Evolutionary conservation across 2,113 vertebrate genomes (phyloP), one percentile per base, ranked within the genome.

Genomic region (Amphiprion percula): DNA sequence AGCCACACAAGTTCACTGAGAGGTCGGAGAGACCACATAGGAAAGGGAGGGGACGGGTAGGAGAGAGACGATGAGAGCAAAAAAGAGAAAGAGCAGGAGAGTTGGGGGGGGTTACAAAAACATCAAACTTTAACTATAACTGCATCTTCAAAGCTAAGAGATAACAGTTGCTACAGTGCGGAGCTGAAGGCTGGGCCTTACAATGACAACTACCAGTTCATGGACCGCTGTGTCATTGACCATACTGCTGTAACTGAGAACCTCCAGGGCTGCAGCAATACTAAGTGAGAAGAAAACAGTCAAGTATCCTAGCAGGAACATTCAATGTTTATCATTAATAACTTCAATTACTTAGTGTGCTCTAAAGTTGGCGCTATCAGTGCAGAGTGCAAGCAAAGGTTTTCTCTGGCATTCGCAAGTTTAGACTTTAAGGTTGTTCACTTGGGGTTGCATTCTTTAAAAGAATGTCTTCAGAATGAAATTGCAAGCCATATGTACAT

Each of bases 1-100:
- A 74, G 74, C 84, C 71, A 52, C 70, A 70, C 0, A 7, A 79
- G 93, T 94, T 95, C 91, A 94, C 58, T 21, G 68, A 63, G 62
- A 85, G 93, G 91, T 91, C 62, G 53, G 49, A 80, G 62, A 79
- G 71, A 85, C 82, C 77, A 16, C 77, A 82, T 68, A 54, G 56
- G 69, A 67, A 73, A 68, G 67, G 73, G 79, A 74, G 76, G 65
- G 62, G 65, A 79, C 3, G 74, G 73, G 60, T 33, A 63, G 30
- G 21, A 53, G 41, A 62, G 71, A 70, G 41, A 67, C 44, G 67
- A 53, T 28, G 41, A 59, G 21, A 80, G 53, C 10, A 21, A 64
- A 53, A 77, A 49, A 65, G 62, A 68, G 33, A 47, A 17, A 68
- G 21, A 54, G 28, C 59, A 58, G 65, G 41, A 15, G 19, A 44